These are phyloP conservation scores for Platichthys stellatus DNA, from an alignment of 2,113 vertebrate species.

Conservation along the genomic window DNA sequence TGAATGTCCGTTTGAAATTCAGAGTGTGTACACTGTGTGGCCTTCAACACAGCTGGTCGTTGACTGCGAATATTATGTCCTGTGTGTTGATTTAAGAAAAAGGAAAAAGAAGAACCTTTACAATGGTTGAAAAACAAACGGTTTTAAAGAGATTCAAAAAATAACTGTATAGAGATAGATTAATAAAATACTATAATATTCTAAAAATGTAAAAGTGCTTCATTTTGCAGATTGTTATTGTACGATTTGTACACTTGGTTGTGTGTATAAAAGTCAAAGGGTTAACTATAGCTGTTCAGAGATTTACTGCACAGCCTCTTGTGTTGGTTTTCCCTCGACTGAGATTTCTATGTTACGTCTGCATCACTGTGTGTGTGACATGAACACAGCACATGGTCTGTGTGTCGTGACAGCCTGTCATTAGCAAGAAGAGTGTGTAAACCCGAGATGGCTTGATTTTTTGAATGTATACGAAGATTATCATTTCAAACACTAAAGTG, in stretches of 20 bases:
- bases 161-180: slow-evolving; percentile 68
- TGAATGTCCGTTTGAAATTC: slow-evolving; percentile 56
- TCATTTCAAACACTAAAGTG: slow-evolving; percentile 43
- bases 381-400: slow-evolving; percentile 56
- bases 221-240: slow-evolving; percentile 68
- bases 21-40: slow-evolving; percentile 42
- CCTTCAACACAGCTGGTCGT: slow-evolving; percentile 35
- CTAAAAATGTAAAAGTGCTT: slow-evolving; percentile 58
- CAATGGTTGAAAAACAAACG: slow-evolving; percentile 32
- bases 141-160: slow-evolving; percentile 58
- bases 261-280: slow-evolving; percentile 62
- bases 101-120: slow-evolving; percentile 29
- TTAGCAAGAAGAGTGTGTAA: slow-evolving; percentile 48
- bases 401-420: slow-evolving; percentile 52
- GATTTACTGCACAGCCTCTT: slow-evolving; percentile 58
- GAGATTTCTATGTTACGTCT: slow-evolving; percentile 65
- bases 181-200: slow-evolving; percentile 57
- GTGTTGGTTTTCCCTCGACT: slow-evolving; percentile 56
- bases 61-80: slow-evolving; percentile 50
- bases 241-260: slow-evolving; percentile 76
- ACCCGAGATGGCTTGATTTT: slow-evolving; percentile 62
- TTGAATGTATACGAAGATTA: slow-evolving; percentile 70
- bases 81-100: slow-evolving; percentile 35
- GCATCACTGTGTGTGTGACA: slow-evolving; percentile 60
- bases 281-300: slow-evolving; percentile 61